These are phyloP conservation scores for Malurus elegans DNA, from an alignment of 2,113 vertebrate species.

Conservation along the genomic window DNA sequence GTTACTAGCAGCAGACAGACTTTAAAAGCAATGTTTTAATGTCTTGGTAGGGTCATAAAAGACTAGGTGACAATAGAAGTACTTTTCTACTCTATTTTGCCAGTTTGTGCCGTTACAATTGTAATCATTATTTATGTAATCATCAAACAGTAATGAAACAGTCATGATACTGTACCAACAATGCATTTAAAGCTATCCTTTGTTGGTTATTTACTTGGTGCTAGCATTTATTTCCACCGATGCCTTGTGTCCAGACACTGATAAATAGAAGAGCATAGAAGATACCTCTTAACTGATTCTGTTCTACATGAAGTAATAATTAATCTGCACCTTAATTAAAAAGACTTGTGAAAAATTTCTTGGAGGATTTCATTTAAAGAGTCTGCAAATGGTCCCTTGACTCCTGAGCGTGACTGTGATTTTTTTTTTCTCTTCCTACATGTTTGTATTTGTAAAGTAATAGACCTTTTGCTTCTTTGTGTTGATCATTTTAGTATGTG, in stretches of 20 bases:
- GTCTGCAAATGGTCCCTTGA: neutral
- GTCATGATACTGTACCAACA: neutral
- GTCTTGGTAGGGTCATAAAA: neutral
- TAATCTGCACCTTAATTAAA: slow-evolving; percentile 62
- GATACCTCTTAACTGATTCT: slow-evolving; percentile 35
- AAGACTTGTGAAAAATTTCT: slow-evolving; percentile 3
- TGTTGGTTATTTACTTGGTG: slow-evolving; percentile 51
- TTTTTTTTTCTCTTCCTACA: neutral
- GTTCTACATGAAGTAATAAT: slow-evolving; percentile 34
- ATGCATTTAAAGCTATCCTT: neutral
- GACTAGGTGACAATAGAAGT: neutral
- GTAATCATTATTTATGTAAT: neutral
- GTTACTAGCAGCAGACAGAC: neutral
- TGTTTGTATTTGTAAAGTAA: neutral
- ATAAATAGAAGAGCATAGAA: neutral
- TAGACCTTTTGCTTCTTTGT: neutral
- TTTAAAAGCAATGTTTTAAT: neutral
- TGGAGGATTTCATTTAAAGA: slow-evolving; percentile 26
- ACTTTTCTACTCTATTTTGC: neutral
- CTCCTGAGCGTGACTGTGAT: neutral
- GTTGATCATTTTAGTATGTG: neutral
- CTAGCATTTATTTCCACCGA: slow-evolving; percentile 40
- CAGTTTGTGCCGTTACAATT: neutral
- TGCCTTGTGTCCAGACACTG: slow-evolving; percentile 47
- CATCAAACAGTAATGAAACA: neutral